Conservation (phyloP, 2,888 invertebrate genomes). For the Agrilus mali region DNA sequence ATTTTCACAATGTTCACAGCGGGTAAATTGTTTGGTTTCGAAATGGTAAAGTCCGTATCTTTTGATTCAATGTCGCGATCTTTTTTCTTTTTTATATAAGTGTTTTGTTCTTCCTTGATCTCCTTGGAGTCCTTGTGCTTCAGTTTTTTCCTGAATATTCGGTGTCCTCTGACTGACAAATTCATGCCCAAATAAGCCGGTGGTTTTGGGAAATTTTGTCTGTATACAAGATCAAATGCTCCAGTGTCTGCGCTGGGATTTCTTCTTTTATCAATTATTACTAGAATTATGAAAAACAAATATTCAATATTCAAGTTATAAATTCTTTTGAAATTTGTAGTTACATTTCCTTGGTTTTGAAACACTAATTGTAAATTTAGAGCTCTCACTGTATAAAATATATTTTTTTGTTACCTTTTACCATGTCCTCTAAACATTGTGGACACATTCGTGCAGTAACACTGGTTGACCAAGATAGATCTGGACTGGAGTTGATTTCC, state of each 20-base stretch:
- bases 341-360: not conserved
- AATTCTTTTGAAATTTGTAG: not conserved
- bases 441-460: constrained; percentile 80
- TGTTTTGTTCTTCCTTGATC: constrained; percentile 14
- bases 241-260: constrained; percentile 69
- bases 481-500: constrained; percentile 90
- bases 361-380: not conserved
- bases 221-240: constrained; percentile 66
- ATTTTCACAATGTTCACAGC: constrained; percentile 20
- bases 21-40: constrained; percentile 17
- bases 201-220: constrained; percentile 62
- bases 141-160: constrained; percentile 37
- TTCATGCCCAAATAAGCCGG: constrained; percentile 71
- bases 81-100: constrained; percentile 25
- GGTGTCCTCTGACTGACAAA: constrained; percentile 54
- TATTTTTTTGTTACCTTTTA: constrained; percentile 66
- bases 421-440: constrained; percentile 76
- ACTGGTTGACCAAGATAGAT: constrained; percentile 80
- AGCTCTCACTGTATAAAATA: no score
- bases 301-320: not conserved
- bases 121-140: constrained; percentile 15
- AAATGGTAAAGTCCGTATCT: constrained; percentile 26
- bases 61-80: constrained; percentile 25
- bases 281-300: constrained; percentile 36
- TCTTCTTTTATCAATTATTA: constrained; percentile 60